Conservation (phyloP, 2,797 vertebrate genomes). For the Benthosema pterotum region DNA sequence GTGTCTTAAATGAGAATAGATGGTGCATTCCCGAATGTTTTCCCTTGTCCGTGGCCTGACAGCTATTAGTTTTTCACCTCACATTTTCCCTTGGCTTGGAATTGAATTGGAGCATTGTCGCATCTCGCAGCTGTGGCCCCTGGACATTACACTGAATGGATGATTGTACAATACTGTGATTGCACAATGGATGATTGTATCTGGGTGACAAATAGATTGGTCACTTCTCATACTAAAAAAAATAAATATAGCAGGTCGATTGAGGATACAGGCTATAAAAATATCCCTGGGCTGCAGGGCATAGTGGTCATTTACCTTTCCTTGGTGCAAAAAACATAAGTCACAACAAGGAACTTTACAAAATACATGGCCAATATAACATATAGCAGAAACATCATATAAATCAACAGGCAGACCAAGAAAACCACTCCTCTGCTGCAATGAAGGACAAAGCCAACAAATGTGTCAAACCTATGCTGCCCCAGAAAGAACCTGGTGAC, state of each 20-base stretch:
- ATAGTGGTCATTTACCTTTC: conserved; percentile 32
- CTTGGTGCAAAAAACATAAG: conserved; percentile 10
- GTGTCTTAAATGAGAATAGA: conserved; percentile 53
- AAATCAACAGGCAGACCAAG: no score
- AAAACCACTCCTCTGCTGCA: no score
- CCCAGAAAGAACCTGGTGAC: no score
- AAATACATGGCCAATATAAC: no score
- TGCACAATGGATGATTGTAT: conserved; percentile 37
- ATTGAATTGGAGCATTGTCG: conserved; percentile 49
- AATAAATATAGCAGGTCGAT: conserved; percentile 11
- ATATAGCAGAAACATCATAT: no score
- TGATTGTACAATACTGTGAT: background rate
- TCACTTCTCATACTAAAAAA: conserved; percentile 25
- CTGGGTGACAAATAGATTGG: conserved; percentile 27
- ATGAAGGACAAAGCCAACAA: no score
- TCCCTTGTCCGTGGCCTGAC: conserved; percentile 37
- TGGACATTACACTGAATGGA: conserved; percentile 27
- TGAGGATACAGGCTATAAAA: conserved; percentile 19
- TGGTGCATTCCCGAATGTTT: conserved; percentile 45
- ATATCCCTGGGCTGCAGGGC: conserved; percentile 19
- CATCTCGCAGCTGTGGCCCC: conserved; percentile 63
- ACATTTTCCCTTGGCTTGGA: conserved; percentile 16
- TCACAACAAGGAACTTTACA: conserved; percentile 7
- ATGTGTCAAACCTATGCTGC: no score
- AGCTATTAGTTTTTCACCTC: conserved; percentile 29